Conservation (phyloP, 2,888 invertebrate species). For the Drosophila lacicola region DNA sequence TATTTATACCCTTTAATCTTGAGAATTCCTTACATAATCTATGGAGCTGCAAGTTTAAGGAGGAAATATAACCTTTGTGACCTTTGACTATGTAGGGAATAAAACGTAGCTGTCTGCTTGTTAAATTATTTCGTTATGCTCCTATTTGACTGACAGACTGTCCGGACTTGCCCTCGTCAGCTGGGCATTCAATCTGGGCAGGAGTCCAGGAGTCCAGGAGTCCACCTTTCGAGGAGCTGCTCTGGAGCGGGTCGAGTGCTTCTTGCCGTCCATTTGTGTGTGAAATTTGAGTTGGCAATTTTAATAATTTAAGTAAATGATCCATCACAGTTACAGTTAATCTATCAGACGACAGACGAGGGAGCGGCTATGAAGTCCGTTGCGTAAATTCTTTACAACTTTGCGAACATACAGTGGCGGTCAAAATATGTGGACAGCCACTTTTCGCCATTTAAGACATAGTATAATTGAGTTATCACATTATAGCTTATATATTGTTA, state of each 20-base stretch:
- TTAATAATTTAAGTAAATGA: constrained; percentile 83
- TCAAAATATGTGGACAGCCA: background rate
- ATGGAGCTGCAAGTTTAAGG: too few relatives aligned
- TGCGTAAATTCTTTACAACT: constrained; percentile 1
- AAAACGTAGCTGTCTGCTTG: constrained; percentile 14
- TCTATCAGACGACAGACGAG: constrained; percentile 73
- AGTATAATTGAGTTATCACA: too few relatives aligned
- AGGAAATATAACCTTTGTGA: too few relatives aligned
- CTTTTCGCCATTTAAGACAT: too few relatives aligned
- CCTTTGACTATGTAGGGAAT: too few relatives aligned
- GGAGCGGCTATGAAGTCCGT: constrained; percentile 8
- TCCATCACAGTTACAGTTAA: constrained; percentile 84
- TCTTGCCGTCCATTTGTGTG: constrained; percentile 44
- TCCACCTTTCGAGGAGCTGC: constrained; percentile 46
- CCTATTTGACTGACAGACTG: constrained; percentile 32
- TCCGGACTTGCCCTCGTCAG: constrained; percentile 23
- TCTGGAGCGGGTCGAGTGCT: background rate
- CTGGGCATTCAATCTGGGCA: constrained; percentile 56
- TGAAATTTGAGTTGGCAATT: constrained; percentile 78
- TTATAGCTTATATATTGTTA: too few relatives aligned
- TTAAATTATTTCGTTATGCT: constrained; percentile 11
- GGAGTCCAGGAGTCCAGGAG: too few relatives aligned
- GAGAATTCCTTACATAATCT: too few relatives aligned
- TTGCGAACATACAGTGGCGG: background rate
- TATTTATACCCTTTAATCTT: too few relatives aligned